A percentile compares a stretch with the other conserved stretches of the same genome.
Conservation (phyloP, 37 sponge, comb jelly and placozoan species). For the Aplysina aerophoba region DNA sequence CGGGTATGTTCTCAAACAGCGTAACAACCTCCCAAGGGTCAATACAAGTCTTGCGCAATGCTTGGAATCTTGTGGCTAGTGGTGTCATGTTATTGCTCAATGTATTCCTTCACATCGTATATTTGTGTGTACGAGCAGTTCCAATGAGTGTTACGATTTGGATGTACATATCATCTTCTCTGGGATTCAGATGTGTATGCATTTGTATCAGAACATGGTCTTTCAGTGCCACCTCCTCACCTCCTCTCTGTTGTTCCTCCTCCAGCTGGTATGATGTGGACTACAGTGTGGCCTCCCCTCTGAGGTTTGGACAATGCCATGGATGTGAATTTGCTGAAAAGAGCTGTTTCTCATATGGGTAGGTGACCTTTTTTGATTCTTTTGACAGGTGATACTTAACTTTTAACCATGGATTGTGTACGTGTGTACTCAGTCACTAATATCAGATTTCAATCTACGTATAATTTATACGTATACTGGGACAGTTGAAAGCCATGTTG, state of each 20-base stretch:
- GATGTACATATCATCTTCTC: too few relatives aligned
- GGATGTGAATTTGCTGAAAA: slow-evolving; percentile 63
- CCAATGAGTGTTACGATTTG: too few relatives aligned
- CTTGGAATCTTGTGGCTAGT: not conserved
- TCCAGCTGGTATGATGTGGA: slow-evolving; percentile 70
- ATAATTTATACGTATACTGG: too few relatives aligned
- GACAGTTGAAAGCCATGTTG: too few relatives aligned
- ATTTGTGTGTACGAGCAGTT: not conserved
- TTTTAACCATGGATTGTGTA: too few relatives aligned
- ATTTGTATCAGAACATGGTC: too few relatives aligned
- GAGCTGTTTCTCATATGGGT: slow-evolving; percentile 52
- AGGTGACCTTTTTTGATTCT: too few relatives aligned
- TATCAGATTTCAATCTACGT: too few relatives aligned
- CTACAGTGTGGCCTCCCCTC: slow-evolving; percentile 48
- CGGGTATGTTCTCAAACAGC: slow-evolving; percentile 45
- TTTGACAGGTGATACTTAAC: too few relatives aligned
- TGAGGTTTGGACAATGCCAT: slow-evolving; percentile 57
- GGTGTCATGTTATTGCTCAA: not conserved
- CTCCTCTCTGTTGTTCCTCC: not conserved
- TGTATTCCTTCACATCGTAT: not conserved
- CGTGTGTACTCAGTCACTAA: too few relatives aligned
- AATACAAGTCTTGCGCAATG: not conserved
- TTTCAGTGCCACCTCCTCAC: too few relatives aligned
- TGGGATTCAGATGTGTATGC: too few relatives aligned
- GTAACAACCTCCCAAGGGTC: not conserved